phyloP scores from a whole-genome alignment of 2,113 vertebrate species.

The Myrmecobius fasciatus region DNA sequence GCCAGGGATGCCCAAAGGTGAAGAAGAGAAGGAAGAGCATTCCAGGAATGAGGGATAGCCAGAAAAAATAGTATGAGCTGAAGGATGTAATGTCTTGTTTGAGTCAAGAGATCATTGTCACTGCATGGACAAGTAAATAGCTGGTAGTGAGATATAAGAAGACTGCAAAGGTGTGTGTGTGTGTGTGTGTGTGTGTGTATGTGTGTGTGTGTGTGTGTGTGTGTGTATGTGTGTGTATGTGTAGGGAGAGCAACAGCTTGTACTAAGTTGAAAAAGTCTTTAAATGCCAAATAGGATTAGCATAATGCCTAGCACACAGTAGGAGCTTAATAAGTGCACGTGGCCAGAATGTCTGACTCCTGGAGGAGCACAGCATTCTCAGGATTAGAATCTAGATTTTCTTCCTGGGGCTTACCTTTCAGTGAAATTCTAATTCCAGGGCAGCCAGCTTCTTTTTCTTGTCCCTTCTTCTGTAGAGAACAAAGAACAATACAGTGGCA shows the following conservation, averaged over 20 bases:
- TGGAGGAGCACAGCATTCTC: background rate
- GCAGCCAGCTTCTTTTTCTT: background rate
- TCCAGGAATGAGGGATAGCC: background rate
- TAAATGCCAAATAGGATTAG: background rate
- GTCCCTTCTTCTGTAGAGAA: background rate
- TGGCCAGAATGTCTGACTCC: background rate
- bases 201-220: too few relatives aligned
- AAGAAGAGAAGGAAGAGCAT: background rate
- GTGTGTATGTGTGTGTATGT: background rate
- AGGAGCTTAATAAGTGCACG: background rate
- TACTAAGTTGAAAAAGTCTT: too few relatives aligned
- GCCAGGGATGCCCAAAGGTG: background rate
- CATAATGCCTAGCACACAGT: background rate
- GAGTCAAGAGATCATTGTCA: too few relatives aligned
- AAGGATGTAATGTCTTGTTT: too few relatives aligned
- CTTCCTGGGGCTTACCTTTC: background rate
- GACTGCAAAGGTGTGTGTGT: background rate
- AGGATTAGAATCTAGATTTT: background rate
- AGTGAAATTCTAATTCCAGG: background rate
- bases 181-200: too few relatives aligned
- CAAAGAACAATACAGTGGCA: background rate
- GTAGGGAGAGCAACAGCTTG: too few relatives aligned
- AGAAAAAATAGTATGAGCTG: too few relatives aligned
- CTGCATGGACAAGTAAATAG: background rate
- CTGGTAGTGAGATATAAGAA: background rate